Evolutionary conservation across 2,113 vertebrate genomes (phyloP).

Genomic region (Ceuthmochares aereus): DNA sequence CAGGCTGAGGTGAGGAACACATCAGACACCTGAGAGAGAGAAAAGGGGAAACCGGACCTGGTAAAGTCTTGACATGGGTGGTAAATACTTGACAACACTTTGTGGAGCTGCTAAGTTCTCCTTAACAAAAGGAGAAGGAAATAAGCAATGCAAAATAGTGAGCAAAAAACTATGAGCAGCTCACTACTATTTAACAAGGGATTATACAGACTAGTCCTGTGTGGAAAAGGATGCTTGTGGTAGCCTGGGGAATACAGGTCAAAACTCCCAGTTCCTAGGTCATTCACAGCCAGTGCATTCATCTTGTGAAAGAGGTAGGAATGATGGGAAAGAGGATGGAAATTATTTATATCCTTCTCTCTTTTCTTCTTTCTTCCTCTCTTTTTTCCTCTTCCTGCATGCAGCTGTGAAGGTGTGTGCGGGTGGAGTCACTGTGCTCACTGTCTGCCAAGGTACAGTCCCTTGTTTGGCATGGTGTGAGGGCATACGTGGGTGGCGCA

Average conservation of each 20-base stretch:
- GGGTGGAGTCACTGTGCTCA: rapidly evolving
- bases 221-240: background rate
- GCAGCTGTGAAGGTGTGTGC: background rate
- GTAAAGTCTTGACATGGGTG: background rate
- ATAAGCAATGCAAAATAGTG: background rate
- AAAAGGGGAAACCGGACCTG: background rate
- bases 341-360: background rate
- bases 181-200: background rate
- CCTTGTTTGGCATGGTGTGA: rapidly evolving
- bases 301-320: background rate
- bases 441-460: background rate
- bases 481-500: rapidly evolving
- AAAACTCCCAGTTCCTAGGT: background rate
- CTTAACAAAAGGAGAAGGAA: background rate
- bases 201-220: background rate
- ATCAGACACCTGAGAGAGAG: background rate
- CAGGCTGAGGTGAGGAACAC: background rate
- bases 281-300: background rate
- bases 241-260: background rate
- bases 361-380: background rate
- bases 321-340: background rate
- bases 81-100: background rate
- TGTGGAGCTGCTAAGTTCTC: background rate
- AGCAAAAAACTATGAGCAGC: background rate
- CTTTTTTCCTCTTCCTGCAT: too few relatives aligned